Percentiles rank a stretch among this genome's conserved stretches.
phyloP scores from a whole-genome alignment of 2,797 vertebrate species.

The Epinephelus coioides region DNA sequence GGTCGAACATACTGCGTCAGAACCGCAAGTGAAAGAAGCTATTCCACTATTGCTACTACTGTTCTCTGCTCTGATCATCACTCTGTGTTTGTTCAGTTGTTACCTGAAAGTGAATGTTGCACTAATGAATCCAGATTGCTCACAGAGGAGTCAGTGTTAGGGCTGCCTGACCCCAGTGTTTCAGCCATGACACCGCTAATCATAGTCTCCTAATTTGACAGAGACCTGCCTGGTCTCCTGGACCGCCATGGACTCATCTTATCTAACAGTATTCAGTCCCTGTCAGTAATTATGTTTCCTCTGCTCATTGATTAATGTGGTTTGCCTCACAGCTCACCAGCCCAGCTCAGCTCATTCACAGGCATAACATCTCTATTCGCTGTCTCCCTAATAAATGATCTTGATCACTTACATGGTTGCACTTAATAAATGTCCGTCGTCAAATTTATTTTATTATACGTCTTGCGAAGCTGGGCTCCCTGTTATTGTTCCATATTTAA shows the following conservation, averaged over 20 bases:
- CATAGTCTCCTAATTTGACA: neutral
- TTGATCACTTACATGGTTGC: slow-evolving; percentile 8
- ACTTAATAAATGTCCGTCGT: slow-evolving; percentile 11
- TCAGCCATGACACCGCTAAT: neutral
- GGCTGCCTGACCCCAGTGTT: slow-evolving; percentile 19
- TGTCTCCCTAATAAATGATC: slow-evolving; percentile 32
- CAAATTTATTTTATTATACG: slow-evolving; percentile 13
- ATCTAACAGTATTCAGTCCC: slow-evolving; percentile 37
- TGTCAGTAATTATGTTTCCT: slow-evolving; percentile 50
- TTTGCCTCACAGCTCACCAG: slow-evolving; percentile 32
- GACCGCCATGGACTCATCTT: slow-evolving; percentile 12
- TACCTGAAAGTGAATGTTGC: slow-evolving; percentile 16
- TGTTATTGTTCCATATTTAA: slow-evolving; percentile 17
- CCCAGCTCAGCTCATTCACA: slow-evolving; percentile 32
- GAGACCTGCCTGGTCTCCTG: neutral
- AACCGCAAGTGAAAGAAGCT: fast-evolving
- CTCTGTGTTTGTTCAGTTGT: neutral
- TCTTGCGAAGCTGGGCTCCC: slow-evolving; percentile 3
- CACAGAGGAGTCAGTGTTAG: neutral
- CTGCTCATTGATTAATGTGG: slow-evolving; percentile 55
- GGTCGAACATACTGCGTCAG: neutral
- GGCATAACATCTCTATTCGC: slow-evolving; percentile 16
- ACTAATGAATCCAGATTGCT: slow-evolving; percentile 17
- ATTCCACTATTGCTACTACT: neutral
- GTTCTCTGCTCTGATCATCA: neutral